These are phyloP conservation scores for Myotis myotis DNA, from an alignment of 2,797 vertebrate species.

Conservation along the genomic window DNA sequence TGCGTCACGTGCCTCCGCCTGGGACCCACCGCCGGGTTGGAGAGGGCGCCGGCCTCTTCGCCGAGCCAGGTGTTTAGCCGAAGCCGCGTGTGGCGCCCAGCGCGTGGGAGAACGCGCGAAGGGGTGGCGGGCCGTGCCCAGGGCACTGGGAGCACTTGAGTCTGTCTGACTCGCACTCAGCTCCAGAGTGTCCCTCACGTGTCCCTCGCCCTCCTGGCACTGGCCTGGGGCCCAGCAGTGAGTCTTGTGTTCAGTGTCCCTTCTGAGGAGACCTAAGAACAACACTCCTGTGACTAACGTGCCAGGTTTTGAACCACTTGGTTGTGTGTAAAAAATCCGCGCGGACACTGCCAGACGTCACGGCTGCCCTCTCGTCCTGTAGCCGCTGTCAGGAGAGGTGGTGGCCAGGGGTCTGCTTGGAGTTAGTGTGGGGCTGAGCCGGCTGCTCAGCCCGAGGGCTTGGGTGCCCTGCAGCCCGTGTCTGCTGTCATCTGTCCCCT, in stretches of 20 bases:
- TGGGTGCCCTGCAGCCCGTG: rapidly evolving
- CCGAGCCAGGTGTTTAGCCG: rapidly evolving
- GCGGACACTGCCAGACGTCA: rapidly evolving
- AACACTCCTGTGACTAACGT: rapidly evolving
- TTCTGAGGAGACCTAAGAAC: rapidly evolving
- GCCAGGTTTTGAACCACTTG: rapidly evolving
- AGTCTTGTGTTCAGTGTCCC: not conserved
- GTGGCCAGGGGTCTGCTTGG: not conserved
- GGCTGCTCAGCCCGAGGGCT: rapidly evolving
- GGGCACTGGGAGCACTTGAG: not conserved
- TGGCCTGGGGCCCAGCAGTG: rapidly evolving
- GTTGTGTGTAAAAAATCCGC: rapidly evolving
- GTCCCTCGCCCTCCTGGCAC: too few relatives aligned
- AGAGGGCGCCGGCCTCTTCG: rapidly evolving
- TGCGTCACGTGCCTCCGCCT: not conserved
- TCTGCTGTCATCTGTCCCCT: not conserved
- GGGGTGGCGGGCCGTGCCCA: not conserved
- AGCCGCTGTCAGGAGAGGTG: rapidly evolving
- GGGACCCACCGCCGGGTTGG: rapidly evolving
- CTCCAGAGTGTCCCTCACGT: rapidly evolving
- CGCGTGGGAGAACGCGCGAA: rapidly evolving
- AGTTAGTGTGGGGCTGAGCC: not conserved
- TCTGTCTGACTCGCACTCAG: not conserved
- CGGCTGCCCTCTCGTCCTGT: rapidly evolving
- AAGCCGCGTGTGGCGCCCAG: rapidly evolving